Base-by-base conservation (phyloP, 2,888 invertebrate species). In the Sepiola atlantica region DNA sequence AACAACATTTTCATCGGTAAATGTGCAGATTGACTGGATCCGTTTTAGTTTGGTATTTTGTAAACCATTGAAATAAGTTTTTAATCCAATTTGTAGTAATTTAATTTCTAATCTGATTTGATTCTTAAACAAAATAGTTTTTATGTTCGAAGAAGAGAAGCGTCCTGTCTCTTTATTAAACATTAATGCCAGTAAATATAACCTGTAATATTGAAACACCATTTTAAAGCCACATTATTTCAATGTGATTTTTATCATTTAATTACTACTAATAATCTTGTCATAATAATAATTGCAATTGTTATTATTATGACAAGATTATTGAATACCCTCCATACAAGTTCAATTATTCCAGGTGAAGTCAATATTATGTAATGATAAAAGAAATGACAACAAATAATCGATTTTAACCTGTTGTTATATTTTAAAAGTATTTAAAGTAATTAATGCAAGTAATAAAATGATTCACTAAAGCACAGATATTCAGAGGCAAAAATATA, bases 171-270 rank as follows among this genome's bases (percentile, higher is more conserved):
- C 28, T 24, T n/a, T 18, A 32, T 77, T 14, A n/a, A 10, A 32
- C 12, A 77, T 45, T 45, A 45, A 77, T 77, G 18, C 77, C 77
- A 77, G n/a, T 18, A 77, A 77, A 16, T 0, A 10, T n/a, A 32
- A 77, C n/a, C 77, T 32, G 77, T n/a, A 77, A 77, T 77, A 77
- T n/a, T 77, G 77, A 77, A 77, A 77, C n/a, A 77, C 32, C 61
- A 61, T 61, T n/a, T 14, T 77, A 61, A 61, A 24, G 61, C 61
- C 24, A 24, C 14, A 77, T 77, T 2, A 77, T 32, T 77, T 77
- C n/a, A 14, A 32, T 18, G n/a, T 77, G 77, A 77, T 77, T n/a
- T 32, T 4, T 77, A 32, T 32, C 12, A 77, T n/a, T n/a, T 77
- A 77, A n/a, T n/a, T 77, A 77, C 16, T n/a, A 77, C 16, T n/a